Evolutionary conservation across 2,113 vertebrate species (phyloP).

Genomic region (Hemicordylus capensis): DNA sequence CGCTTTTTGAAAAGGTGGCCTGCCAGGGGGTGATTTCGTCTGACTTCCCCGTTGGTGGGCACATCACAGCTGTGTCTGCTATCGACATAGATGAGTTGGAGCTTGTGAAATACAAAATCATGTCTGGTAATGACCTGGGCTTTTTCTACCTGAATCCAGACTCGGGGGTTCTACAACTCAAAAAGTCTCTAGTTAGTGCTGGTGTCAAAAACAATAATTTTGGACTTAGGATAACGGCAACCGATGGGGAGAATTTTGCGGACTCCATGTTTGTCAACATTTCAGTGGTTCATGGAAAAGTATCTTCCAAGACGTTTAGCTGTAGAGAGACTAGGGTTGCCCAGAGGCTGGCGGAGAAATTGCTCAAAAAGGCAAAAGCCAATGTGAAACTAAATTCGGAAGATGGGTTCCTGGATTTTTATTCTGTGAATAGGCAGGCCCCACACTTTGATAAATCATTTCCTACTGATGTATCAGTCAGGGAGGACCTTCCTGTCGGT

Average conservation of each 20-base stretch:
- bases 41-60: conserved; percentile 88
- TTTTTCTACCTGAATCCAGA: conserved; percentile 95
- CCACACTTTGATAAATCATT: conserved; percentile 94
- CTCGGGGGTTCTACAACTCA: conserved; percentile 91
- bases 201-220: conserved; percentile 84
- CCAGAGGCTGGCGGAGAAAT: conserved; percentile 93
- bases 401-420: conserved; percentile 94
- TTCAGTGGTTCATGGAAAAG: conserved; percentile 87
- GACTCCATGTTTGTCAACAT: conserved; percentile 96
- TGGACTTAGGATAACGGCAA: conserved; percentile 92
- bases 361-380: conserved; percentile 93
- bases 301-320: conserved; percentile 86
- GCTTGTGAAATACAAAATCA: conserved; percentile 95
- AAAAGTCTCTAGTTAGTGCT: conserved; percentile 81
- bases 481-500: conserved; percentile 87
- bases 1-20: conserved; percentile 93
- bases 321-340: conserved; percentile 95
- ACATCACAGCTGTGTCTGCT: conserved; percentile 94
- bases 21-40: conserved; percentile 91
- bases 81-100: conserved; percentile 96
- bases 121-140: conserved; percentile 92
- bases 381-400: conserved; percentile 87
- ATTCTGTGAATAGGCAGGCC: conserved; percentile 91
- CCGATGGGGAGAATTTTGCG: conserved; percentile 94
- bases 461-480: conserved; percentile 87